phyloP scores from a whole-genome alignment of 2,113 vertebrate species.

The Aphyosemion australe region DNA sequence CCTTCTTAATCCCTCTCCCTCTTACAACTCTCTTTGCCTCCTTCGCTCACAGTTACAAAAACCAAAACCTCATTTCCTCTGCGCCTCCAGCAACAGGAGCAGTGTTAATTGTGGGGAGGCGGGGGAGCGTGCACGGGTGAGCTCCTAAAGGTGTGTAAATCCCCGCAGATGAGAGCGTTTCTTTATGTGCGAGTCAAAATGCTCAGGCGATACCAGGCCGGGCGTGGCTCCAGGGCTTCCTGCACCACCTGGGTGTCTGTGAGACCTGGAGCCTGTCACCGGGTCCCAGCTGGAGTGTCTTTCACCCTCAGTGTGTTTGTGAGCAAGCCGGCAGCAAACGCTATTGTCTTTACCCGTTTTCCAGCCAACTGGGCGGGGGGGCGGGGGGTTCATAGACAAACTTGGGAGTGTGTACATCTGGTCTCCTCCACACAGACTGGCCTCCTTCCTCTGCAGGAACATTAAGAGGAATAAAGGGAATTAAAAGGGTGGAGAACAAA shows the following conservation, averaged over 20 bases:
- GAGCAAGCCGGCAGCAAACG: conserved; percentile 68
- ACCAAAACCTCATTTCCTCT: conserved; percentile 80
- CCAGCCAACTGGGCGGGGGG: conserved; percentile 41
- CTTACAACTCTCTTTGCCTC: conserved; percentile 53
- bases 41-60: conserved; percentile 52
- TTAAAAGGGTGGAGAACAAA: conserved; percentile 12
- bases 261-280: conserved; percentile 73
- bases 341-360: conserved; percentile 70
- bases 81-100: conserved; percentile 74
- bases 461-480: conserved; percentile 42
- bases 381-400: conserved; percentile 20
- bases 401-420: conserved; percentile 31
- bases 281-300: conserved; percentile 74
- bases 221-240: conserved; percentile 76
- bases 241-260: conserved; percentile 76
- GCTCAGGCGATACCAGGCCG: conserved; percentile 61
- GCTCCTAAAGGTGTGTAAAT: conserved; percentile 37
- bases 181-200: conserved; percentile 41
- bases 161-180: conserved; percentile 32
- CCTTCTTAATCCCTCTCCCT: conserved; percentile 74
- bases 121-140: conserved; percentile 44
- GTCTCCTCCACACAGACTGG: conserved; percentile 22
- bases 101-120: conserved; percentile 78
- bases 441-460: conserved; percentile 39
- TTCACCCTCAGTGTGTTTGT: conserved; percentile 31